phyloP scores from a whole-genome alignment of 1,140 invertebrate genomes.

The Chymomyza costata region DNA sequence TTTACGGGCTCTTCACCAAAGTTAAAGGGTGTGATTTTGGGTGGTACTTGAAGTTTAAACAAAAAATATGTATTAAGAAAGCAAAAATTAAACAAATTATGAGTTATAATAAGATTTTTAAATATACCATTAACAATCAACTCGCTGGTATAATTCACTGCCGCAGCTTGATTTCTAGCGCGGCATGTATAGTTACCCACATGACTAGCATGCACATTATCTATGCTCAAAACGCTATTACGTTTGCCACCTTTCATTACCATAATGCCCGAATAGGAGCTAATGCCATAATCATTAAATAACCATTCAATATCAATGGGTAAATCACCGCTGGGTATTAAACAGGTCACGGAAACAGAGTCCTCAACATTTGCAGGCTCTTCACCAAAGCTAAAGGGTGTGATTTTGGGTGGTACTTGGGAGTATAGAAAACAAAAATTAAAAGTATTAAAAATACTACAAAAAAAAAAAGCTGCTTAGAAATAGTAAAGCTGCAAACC shows the following conservation, averaged over 20 bases:
- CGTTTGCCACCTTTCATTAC: conserved; percentile 84
- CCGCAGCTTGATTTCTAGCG: conserved; percentile 84
- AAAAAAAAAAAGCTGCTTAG: too few species aligned
- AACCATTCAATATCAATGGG: conserved; percentile 85
- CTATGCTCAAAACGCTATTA: conserved; percentile 85
- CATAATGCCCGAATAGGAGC: conserved; percentile 81
- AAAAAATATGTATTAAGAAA: conserved; percentile 42
- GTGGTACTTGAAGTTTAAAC: conserved; percentile 31
- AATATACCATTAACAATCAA: conserved; percentile 83
- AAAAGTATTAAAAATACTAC: background rate
- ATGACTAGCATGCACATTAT: conserved; percentile 83
- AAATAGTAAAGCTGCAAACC: conserved; percentile 76
- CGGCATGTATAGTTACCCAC: conserved; percentile 88
- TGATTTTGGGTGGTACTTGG: conserved; percentile 37
- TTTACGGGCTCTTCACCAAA: conserved; percentile 78
- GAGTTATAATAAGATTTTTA: background rate
- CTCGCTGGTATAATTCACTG: conserved; percentile 80
- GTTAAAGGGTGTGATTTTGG: conserved; percentile 79
- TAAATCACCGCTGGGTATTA: conserved; percentile 85
- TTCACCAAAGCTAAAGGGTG: conserved; percentile 71
- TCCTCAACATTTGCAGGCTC: conserved; percentile 86
- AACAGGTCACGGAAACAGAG: conserved; percentile 84
- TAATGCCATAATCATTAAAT: conserved; percentile 82
- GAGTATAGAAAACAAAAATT: conserved; percentile 2
- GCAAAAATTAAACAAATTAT: conserved; percentile 44